phyloP scores from a whole-genome alignment of 2,113 vertebrate genomes.

The Probosciger aterrimus region DNA sequence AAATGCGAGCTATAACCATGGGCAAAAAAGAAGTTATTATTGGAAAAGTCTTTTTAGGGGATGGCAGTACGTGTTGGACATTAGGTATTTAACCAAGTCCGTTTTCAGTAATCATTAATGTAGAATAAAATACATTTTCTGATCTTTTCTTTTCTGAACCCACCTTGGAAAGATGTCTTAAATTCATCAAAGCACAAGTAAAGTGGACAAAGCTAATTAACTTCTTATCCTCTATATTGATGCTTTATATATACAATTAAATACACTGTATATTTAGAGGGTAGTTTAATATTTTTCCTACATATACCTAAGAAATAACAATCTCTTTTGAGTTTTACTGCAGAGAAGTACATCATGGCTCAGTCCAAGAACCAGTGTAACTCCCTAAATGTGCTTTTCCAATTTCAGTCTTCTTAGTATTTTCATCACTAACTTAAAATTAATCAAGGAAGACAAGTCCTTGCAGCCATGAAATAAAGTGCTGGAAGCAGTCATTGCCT shows the following conservation, averaged over 20 bases:
- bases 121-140: not conserved
- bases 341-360: not conserved
- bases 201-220: not conserved
- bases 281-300: not conserved
- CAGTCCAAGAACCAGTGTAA: not conserved
- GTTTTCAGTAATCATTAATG: not conserved
- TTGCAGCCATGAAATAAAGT: constrained; percentile 34
- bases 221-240: not conserved
- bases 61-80: not conserved
- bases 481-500: constrained; percentile 1
- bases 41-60: not conserved
- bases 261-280: not conserved
- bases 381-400: not conserved
- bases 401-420: constrained; percentile 4
- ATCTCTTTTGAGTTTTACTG: not conserved
- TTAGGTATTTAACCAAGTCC: not conserved
- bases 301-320: not conserved
- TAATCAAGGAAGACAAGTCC: constrained; percentile 39
- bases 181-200: not conserved
- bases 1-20: not conserved
- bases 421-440: constrained; percentile 9
- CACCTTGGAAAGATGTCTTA: not conserved
- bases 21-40: not conserved
- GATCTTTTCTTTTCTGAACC: not conserved
- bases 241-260: not conserved